Base-by-base conservation (phyloP, 2,888 invertebrate species). In the Epirrita christyi region DNA sequence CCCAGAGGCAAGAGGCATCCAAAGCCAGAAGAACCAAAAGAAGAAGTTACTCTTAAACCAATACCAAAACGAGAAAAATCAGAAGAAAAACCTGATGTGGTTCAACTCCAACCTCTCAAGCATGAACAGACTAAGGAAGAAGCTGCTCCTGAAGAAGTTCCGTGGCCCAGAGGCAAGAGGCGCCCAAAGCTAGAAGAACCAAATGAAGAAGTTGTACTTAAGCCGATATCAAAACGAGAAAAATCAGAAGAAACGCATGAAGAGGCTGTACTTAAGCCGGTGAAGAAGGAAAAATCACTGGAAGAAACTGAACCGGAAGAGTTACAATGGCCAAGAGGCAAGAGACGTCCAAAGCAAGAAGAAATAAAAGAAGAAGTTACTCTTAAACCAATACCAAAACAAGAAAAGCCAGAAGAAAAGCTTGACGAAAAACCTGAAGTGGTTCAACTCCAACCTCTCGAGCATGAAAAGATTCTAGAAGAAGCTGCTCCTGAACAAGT, bases 341-440 rank as follows among this genome's bases (percentile, higher is more conserved):
- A 73, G 51, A 72, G 70, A 32, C 65, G 63, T 51, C 79, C 67
- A 21, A 55, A 64, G 10, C 68, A 68, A 48, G 82, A 90, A 74
- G 80, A 61, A 72, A 78, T 68, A 70, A 82, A 56, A 11, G 66
- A 67, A 52, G 68, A 69, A 28, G 64, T 69, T 0, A 56, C 53
- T 13, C 57, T 81, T 75, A 72, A 93, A 85, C 81, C 72, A 75
- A 72, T 64, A 66, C 73, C 49, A 62, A 63, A 64, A 67, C 64
- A 60, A 64, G 55, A 76, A 34, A 62, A 64, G 8, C 11, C 55
- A n/a, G 45, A 49, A 13, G 49, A 55, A 40, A 55, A 40, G 13
- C 45, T 2, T 1, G 28, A 38, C 29, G 40, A 40, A 40, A 40
- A 40, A 14, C 41, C 21, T n/a, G 41, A 41, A 3, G 47, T 51